phyloP scores from a whole-genome alignment of 1,140 invertebrate genomes.

The Myzus persicae region DNA sequence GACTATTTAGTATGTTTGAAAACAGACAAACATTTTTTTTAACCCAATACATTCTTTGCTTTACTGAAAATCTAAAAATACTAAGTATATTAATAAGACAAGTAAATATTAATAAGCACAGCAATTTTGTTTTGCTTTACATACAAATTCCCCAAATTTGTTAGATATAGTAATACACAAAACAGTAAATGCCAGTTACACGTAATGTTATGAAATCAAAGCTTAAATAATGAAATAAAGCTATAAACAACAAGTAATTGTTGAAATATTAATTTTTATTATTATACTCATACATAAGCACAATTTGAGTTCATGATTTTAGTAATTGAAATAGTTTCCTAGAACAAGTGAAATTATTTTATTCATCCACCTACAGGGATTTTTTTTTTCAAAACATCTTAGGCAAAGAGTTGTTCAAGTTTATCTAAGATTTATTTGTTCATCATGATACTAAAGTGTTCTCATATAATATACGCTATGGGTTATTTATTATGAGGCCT shows the following conservation, averaged over 20 bases:
- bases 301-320: slow-evolving; percentile 9
- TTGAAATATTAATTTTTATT: background rate
- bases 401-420: no score
- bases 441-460: no score
- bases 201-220: background rate
- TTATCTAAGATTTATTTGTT: no score
- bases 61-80: background rate
- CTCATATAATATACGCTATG: no score
- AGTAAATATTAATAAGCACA: background rate
- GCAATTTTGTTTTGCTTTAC: background rate
- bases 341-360: background rate
- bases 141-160: background rate
- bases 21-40: background rate
- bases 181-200: background rate
- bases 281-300: background rate
- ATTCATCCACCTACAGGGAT: background rate
- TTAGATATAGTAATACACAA: background rate
- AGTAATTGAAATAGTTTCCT: background rate
- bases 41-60: background rate
- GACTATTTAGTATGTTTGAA: background rate
- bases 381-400: no score
- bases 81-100: no score
- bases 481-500: no score
- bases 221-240: background rate
- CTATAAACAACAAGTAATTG: background rate